Evolutionary conservation across 2,888 invertebrate species (phyloP), one percentile per base, ranked within the genome.

Genomic region (Brachypterus glaber): DNA sequence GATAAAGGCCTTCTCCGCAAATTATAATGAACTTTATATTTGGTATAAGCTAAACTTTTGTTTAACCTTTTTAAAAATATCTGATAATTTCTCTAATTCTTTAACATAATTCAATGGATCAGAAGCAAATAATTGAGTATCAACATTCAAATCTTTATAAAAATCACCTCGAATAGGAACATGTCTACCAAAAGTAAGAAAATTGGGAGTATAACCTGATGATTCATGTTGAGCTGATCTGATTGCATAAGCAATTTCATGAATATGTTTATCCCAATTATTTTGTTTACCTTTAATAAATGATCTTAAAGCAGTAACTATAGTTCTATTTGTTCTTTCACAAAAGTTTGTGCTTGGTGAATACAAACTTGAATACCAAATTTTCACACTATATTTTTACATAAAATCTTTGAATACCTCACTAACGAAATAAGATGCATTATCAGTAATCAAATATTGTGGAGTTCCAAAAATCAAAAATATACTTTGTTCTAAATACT

Each of bases 311-410:
- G n/a, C 51, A 1, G 52, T 50, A 2, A 52, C 45, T 2, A 59
- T 43, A 0, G 54, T 53, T 30, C 50, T 40, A 40, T 60, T 59
- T 0, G 51, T 48, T 0, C 57, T 35, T 36, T 61, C 59, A 0
- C 54, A 53, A 1, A 56, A 54, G 34, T 60, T 59, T 1, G 47
- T 41, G 36, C 60, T 58, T 0, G 59, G 57, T 11, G 53, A 48
- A n/a, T n/a, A n/a, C n/a, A n/a, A n/a, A n/a, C n/a, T n/a, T n/a
- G n/a, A n/a, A n/a, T n/a, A n/a, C n/a, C n/a, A n/a, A n/a, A n/a
- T n/a, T n/a, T n/a, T n/a, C n/a, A n/a, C n/a, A n/a, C n/a, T n/a
- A n/a, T n/a, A n/a, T n/a, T n/a, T n/a, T n/a, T n/a, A n/a, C n/a
- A n/a, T n/a, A n/a, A n/a, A n/a, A n/a, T n/a, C n/a, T 31, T 39